Conservation (phyloP, 2,113 vertebrate species). For the Plecotus auritus region DNA sequence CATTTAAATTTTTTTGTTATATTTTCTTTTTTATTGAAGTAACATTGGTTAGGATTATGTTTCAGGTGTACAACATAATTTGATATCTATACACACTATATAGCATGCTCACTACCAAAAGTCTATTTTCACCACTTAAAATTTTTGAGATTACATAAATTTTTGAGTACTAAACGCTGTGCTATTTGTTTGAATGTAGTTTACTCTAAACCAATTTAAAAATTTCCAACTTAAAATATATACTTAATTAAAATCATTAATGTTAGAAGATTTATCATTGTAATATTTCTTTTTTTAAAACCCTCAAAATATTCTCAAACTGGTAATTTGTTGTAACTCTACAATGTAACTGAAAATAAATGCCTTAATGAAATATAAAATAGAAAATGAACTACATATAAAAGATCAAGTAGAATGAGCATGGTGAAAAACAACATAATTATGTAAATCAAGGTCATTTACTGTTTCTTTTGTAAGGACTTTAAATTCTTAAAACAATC, state of each 20-base stretch:
- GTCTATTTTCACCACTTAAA: neutral
- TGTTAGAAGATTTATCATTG: neutral
- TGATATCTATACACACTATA: neutral
- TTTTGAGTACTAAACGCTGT: neutral
- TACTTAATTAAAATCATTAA: neutral
- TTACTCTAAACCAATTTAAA: neutral
- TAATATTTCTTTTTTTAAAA: neutral
- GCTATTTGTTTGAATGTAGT: neutral
- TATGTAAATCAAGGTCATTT: neutral
- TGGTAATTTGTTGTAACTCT: neutral
- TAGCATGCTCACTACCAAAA: neutral
- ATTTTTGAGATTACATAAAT: neutral
- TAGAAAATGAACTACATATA: neutral
- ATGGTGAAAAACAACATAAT: neutral
- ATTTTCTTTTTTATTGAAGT: neutral
- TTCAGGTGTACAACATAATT: neutral
- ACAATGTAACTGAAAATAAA: neutral
- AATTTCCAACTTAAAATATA: conserved; percentile 1
- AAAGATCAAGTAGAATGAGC: neutral
- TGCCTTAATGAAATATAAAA: conserved; percentile 13
- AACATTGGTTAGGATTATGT: neutral
- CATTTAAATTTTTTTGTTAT: neutral
- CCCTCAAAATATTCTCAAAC: neutral
- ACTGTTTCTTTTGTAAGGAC: neutral
- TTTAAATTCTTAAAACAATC: neutral